These are phyloP conservation scores for Sebastes melanostomus DNA, from an alignment of 2,797 vertebrate genomes.

Conservation along the genomic window DNA sequence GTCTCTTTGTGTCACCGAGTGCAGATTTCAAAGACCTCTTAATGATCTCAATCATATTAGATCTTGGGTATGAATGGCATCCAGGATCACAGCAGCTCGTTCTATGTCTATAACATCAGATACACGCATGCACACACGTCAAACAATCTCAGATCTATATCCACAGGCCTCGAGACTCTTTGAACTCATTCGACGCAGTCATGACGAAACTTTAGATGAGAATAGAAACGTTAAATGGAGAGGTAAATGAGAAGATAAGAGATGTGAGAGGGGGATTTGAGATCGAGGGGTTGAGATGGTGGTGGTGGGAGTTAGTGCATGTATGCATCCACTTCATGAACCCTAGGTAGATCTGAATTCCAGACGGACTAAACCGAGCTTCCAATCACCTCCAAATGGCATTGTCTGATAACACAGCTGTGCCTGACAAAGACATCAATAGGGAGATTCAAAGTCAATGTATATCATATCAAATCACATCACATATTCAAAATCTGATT, in stretches of 20 bases:
- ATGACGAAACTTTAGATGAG: background rate
- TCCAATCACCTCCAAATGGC: constrained; percentile 31
- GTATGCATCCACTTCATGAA: constrained; percentile 45
- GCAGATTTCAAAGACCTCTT: constrained; percentile 28
- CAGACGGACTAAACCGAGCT: background rate
- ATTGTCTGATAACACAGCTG: constrained; percentile 20
- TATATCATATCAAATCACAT: constrained; percentile 21
- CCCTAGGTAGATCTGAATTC: constrained; percentile 1
- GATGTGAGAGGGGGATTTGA: background rate
- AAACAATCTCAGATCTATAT: constrained; percentile 16
- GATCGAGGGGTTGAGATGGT: background rate
- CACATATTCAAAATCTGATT: constrained; percentile 13
- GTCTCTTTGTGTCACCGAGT: constrained; percentile 24
- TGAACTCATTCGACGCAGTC: background rate
- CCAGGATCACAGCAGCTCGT: background rate
- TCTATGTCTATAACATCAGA: background rate
- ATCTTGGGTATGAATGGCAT: constrained; percentile 29
- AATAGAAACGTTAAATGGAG: constrained; percentile 12
- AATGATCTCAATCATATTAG: constrained; percentile 43
- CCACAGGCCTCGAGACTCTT: background rate
- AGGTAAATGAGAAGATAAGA: constrained; percentile 13
- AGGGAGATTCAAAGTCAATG: constrained; percentile 8
- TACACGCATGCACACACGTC: background rate
- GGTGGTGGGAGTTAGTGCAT: background rate
- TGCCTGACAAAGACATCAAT: constrained; percentile 20